phyloP scores from a whole-genome alignment of 2,113 vertebrate genomes.

The Hemiscyllium ocellatum region DNA sequence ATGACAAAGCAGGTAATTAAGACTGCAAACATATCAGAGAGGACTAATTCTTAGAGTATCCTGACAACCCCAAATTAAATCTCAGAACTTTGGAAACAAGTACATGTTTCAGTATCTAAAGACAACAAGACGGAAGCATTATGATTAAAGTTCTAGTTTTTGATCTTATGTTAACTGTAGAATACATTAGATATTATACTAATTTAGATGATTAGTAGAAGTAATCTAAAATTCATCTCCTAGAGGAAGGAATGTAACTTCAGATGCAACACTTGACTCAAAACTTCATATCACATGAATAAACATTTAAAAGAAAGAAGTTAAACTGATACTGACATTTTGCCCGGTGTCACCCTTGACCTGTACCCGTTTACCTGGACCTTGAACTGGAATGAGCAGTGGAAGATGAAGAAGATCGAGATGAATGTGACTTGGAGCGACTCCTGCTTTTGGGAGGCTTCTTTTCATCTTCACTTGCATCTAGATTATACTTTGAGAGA shows the following conservation, averaged over 20 bases:
- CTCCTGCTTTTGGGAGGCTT: conserved; percentile 66
- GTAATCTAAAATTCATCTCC: conserved; percentile 25
- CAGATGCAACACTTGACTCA: conserved; percentile 19
- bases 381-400: conserved; percentile 92
- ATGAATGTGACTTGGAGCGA: conserved; percentile 79
- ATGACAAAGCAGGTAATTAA: not conserved
- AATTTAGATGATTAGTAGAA: not conserved
- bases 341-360: conserved; percentile 98
- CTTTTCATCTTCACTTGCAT: conserved; percentile 76
- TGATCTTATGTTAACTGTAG: not conserved
- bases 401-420: conserved; percentile 77
- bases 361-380: conserved; percentile 99
- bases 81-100: not conserved
- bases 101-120: not conserved
- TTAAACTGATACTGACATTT: conserved; percentile 99
- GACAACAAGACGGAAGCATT: not conserved
- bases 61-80: not conserved
- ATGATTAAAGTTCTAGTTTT: not conserved
- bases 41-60: not conserved
- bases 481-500: conserved; percentile 91
- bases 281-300: conserved; percentile 31
- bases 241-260: conserved; percentile 28
- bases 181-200: conserved; percentile 7
- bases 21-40: not conserved
- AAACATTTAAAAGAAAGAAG: conserved; percentile 61